Base-by-base conservation (phyloP, 2,888 invertebrate species). In the Leptopilina syphax region DNA sequence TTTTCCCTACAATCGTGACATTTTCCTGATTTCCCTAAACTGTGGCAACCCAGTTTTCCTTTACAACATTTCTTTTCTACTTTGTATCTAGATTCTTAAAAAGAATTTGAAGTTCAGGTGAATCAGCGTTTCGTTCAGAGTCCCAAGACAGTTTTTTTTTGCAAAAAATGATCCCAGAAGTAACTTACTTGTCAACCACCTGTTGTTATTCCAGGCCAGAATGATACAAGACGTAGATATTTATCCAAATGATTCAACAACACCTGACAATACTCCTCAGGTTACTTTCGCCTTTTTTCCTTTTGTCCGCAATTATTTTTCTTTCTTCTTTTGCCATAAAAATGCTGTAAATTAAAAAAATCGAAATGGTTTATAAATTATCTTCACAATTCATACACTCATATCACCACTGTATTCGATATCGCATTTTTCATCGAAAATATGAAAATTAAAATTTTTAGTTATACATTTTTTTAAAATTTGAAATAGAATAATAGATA, bases 121-220 rank as follows among this genome's bases (percentile, higher is more conserved):
- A 34, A 34, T 50, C 50, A 10, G 10, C 50, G 10, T 41, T 27
- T 3, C 27, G 34, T 34, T 24, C 63, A 70, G 63, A 44, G 65
- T 65, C 27, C 77, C 63, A 77, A 18, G 65, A 47, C 24, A 63
- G 27, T 13, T 47, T 7, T 34, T 34, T 34, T 34, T 34, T 8
- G 41, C 8, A 77, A 77, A 50, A 34, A 65, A 77, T 77, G 44
- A 65, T 77, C 44, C 65, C 63, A 77, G 77, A 63, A 70, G 76
- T 76, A 54, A 78, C 63, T 81, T 88, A 88, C 89, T 89, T 88
- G 87, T 82, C 84, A 85, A 88, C 89, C 89, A 90, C 91, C 89
- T 89, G 91, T 90, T 90, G 88, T 88, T 83, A 82, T 84, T 81
- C 83, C 83, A 85, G 84, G 77, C 78, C 70, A 85, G 84, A 81